phyloP scores from a whole-genome alignment of 2,113 vertebrate genomes.

The Leptodactylus fuscus region DNA sequence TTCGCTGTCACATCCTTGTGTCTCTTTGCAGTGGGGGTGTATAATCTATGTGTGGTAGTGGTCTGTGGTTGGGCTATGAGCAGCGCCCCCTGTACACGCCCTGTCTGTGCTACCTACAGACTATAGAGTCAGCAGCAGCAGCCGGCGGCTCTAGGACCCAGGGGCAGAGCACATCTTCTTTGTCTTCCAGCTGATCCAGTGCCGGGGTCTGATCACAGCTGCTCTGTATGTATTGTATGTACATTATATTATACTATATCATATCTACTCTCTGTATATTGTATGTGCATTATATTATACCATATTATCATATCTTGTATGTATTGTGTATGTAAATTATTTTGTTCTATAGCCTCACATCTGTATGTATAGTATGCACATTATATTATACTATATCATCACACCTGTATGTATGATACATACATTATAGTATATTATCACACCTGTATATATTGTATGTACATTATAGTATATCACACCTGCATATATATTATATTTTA shows the following conservation, averaged over 20 bases:
- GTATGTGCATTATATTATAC: not conserved
- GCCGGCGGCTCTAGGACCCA: conserved; percentile 43
- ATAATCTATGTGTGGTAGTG: not conserved
- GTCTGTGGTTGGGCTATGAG: not conserved
- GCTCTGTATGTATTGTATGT: not conserved
- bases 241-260: not conserved
- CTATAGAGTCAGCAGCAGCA: not conserved
- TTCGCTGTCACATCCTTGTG: not conserved
- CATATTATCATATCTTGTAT: no score
- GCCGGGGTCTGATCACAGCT: not conserved
- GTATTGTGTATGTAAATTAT: no score
- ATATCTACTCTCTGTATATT: not conserved
- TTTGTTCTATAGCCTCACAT: no score
- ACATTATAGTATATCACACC: not conserved
- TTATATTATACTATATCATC: not conserved
- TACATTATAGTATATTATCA: not conserved
- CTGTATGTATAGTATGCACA: not conserved
- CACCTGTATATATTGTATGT: not conserved
- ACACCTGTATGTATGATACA: not conserved
- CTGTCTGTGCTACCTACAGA: not conserved
- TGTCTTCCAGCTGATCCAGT: conserved; percentile 18
- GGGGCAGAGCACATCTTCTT: not conserved
- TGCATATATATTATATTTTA: not conserved
- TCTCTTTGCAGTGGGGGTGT: not conserved
- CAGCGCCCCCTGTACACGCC: not conserved